Base-by-base conservation (phyloP, 2,113 vertebrate genomes). In the Crotophaga sulcirostris region DNA sequence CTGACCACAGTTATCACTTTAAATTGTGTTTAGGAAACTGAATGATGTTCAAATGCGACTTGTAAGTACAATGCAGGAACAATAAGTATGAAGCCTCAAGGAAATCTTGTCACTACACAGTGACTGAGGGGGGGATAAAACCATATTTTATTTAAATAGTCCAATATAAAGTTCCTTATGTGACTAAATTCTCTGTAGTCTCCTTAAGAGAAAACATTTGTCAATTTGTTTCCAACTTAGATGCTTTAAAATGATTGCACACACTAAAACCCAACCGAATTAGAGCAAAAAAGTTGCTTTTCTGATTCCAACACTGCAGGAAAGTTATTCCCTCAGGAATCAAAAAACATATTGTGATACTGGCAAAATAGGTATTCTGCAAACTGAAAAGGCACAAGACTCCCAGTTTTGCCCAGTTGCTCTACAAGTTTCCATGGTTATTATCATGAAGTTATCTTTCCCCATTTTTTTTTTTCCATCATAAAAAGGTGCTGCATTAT, bases 121-220 rank as follows among this genome's bases (percentile, higher is more conserved):
- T 90, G 89, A 96, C 33, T 96, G 40, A 64, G 62, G 90, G 90
- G 91, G 96, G 63, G 95, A 97, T 97, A 97, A 97, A 89, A 90
- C 93, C 94, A 90, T 78, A 96, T 95, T 97, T 97, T 95, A 97
- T 96, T 97, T 98, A 97, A 98, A 98, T 97, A 97, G 97, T 95
- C 95, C 97, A 97, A 97, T 96, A 98, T 97, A 97, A 98, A 98
- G 85, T 96, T 96, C 93, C 89, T 96, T 87, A 89, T 26, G 84
- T 94, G 92, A 96, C 94, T 96, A 97, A 93, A 92, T 80, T 93
- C 67, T 95, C 83, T 96, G 95, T 94, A 94, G 94, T 67, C 82
- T 96, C 77, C 83, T 92, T 88, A 97, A 94, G 93, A 98, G 97
- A 96, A 95, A 96, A 97, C 86, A 84, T 93, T 95, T 45, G 95